phyloP scores from a whole-genome alignment of 2,113 vertebrate species.

The Equus quagga region DNA sequence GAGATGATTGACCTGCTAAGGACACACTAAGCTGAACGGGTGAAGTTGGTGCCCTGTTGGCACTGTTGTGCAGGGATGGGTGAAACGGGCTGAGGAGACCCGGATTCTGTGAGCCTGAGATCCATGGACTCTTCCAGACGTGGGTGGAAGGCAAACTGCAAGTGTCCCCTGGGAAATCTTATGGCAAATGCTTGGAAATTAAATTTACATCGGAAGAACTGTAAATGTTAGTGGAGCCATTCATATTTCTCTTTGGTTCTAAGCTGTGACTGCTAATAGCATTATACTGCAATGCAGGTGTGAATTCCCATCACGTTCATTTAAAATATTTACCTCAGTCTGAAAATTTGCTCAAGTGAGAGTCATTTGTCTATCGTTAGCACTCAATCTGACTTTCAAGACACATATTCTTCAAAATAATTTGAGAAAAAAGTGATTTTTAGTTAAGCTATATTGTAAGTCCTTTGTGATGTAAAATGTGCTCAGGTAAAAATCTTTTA shows the following conservation, averaged over 20 bases:
- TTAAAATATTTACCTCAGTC: not conserved
- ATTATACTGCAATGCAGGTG: not conserved
- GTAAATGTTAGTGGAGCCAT: not conserved
- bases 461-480: not conserved
- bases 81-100: not conserved
- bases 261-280: not conserved
- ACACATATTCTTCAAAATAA: not conserved
- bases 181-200: not conserved
- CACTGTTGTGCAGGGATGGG: not conserved
- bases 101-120: not conserved
- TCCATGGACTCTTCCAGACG: not conserved
- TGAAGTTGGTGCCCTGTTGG: not conserved
- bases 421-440: not conserved
- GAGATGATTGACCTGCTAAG: not conserved
- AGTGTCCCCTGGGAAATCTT: not conserved
- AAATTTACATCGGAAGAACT: not conserved
- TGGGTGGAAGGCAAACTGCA: not conserved
- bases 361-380: not conserved
- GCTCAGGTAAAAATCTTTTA: not conserved
- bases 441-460: not conserved
- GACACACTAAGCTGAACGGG: not conserved
- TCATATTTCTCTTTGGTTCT: slow-evolving; percentile 25
- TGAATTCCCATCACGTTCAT: not conserved
- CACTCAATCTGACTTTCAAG: not conserved
- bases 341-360: not conserved